Percentiles rank a stretch among this genome's conserved stretches.
phyloP scores from a whole-genome alignment of 2,113 vertebrate genomes.

The Ictidomys tridecemlineatus region DNA sequence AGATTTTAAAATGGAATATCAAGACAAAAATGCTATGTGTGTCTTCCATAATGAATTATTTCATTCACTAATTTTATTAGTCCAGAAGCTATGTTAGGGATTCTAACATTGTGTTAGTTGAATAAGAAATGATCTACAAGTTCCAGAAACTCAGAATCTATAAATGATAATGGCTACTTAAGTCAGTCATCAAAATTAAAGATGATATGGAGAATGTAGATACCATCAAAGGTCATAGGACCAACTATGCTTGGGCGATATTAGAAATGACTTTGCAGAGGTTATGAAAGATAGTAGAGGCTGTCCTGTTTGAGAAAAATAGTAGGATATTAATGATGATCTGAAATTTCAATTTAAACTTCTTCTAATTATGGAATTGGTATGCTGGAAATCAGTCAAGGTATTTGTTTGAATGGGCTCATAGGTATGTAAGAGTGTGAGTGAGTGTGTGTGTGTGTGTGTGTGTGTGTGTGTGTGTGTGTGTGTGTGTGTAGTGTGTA shows the following conservation, averaged over 20 bases:
- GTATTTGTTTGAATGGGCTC: not conserved
- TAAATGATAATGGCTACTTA: slow-evolving; percentile 14
- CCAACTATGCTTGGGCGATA: not conserved
- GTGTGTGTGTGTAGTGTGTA: too few species aligned
- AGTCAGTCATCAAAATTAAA: slow-evolving; percentile 48
- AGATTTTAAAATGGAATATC: slow-evolving; percentile 45
- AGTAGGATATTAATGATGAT: not conserved
- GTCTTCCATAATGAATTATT: not conserved
- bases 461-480: not conserved
- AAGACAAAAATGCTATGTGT: not conserved
- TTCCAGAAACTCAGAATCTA: not conserved
- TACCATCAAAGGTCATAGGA: not conserved
- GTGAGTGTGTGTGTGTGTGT: too few species aligned
- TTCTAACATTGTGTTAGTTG: not conserved
- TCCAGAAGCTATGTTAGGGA: not conserved
- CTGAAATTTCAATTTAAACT: slow-evolving; percentile 45
- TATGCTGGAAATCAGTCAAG: not conserved
- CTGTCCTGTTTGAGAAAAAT: slow-evolving; percentile 8
- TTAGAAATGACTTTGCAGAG: not conserved
- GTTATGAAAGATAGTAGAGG: not conserved
- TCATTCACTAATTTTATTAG: slow-evolving; percentile 42
- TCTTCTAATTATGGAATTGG: slow-evolving; percentile 12
- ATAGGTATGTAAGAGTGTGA: not conserved
- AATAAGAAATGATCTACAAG: slow-evolving; percentile 9
- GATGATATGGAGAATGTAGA: not conserved